Evolutionary conservation across 23 tunicate genomes (phyloP).

Genomic region (Aplidium turbinatum): DNA sequence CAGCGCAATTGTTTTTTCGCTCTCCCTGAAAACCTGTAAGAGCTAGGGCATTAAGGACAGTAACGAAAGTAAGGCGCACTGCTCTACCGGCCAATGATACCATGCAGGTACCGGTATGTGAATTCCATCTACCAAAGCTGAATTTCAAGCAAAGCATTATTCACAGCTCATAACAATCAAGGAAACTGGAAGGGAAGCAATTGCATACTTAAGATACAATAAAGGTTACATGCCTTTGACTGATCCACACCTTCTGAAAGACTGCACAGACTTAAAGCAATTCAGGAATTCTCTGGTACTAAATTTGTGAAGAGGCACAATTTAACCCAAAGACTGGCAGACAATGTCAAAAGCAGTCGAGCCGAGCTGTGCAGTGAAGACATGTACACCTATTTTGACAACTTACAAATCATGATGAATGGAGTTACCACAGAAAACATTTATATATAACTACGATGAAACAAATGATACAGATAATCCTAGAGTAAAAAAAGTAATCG

Average conservation of each 20-base stretch:
- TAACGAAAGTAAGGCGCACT: conserved; percentile 1
- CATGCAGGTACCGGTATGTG: background rate
- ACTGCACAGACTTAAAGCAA: conserved; percentile 9
- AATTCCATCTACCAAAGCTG: background rate
- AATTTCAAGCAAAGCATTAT: conserved; percentile 1
- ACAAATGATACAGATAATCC: conserved; percentile 17
- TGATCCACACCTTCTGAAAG: conserved; percentile 1
- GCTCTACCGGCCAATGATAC: background rate
- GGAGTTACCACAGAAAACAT: background rate
- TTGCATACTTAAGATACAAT: background rate
- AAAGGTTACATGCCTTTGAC: conserved; percentile 4
- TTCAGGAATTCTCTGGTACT: background rate
- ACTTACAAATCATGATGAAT: background rate
- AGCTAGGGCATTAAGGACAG: conserved; percentile 1
- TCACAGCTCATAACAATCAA: conserved; percentile 4
- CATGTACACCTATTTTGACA: conserved; percentile 3
- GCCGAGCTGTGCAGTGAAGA: conserved; percentile 1
- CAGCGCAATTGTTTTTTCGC: no score
- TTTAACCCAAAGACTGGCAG: conserved; percentile 4
- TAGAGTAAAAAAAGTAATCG: conserved; percentile 1
- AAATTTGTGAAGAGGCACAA: conserved; percentile 4
- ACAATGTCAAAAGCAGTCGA: background rate
- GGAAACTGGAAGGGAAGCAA: conserved; percentile 3
- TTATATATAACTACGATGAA: conserved; percentile 17
- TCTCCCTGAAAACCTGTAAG: no score